These are phyloP conservation scores for Thamnophis sirtalis DNA, from an alignment of 2,113 vertebrate species.

Conservation along the genomic window DNA sequence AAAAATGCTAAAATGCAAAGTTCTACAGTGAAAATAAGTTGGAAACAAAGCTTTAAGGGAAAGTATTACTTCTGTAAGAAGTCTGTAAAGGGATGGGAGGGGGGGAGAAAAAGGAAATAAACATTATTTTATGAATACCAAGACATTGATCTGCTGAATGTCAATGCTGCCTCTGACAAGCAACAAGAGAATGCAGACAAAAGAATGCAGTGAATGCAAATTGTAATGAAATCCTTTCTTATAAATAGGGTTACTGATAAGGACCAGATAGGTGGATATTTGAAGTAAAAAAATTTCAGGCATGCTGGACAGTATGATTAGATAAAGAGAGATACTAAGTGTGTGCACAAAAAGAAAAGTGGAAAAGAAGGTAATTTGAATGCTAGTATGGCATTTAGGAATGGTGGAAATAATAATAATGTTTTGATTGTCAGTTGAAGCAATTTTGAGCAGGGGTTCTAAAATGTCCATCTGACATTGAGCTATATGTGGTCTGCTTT, in stretches of 20 bases:
- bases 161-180: neutral
- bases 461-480: neutral
- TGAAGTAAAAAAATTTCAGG: neutral
- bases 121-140: neutral
- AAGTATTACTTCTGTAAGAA: neutral
- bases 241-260: neutral
- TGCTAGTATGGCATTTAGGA: neutral
- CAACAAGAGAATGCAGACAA: neutral
- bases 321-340: neutral
- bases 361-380: neutral
- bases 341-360: neutral
- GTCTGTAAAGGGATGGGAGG: neutral
- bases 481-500: neutral
- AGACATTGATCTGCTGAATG: conserved; percentile 1
- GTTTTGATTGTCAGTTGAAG: neutral
- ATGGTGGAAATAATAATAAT: neutral
- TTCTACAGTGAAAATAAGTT: neutral
- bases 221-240: neutral
- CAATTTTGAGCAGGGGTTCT: neutral
- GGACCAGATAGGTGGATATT: neutral
- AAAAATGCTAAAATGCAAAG: neutral
- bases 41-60: neutral
- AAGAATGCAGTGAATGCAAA: neutral
- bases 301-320: neutral
- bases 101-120: neutral